A percentile compares a stretch with the other conserved stretches of the same genome.
Conservation (phyloP, 2,888 invertebrate genomes). For the Philaethria dido region DNA sequence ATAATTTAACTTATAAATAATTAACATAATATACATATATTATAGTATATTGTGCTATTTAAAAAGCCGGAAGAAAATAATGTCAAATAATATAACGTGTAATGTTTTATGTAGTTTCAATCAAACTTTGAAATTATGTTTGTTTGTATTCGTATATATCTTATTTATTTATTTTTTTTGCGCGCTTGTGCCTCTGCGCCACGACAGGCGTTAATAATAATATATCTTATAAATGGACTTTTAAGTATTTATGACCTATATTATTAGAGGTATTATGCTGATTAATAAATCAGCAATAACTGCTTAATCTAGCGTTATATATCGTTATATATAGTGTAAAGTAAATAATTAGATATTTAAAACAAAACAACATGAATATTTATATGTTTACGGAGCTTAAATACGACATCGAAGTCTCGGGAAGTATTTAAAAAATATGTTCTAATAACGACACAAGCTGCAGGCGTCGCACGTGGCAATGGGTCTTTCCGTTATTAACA, state of each 20-base stretch:
- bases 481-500: constrained; percentile 75
- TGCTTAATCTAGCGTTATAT: background rate
- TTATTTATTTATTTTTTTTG: no score
- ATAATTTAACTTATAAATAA: constrained; percentile 19
- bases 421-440: constrained; percentile 39
- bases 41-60: background rate
- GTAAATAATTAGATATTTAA: background rate
- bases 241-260: no score
- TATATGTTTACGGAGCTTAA: constrained; percentile 18
- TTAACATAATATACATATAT: constrained; percentile 2
- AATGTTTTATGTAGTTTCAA: background rate
- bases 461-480: constrained; percentile 77
- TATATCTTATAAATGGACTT: no score
- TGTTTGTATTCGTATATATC: background rate
- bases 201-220: no score
- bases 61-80: no score
- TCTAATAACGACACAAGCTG: constrained; percentile 60
- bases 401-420: constrained; percentile 29
- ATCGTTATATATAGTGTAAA: background rate
- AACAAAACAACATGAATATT: background rate
- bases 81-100: no score
- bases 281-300: background rate
- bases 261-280: no score
- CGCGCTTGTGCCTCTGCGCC: no score
- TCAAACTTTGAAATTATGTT: background rate